Conservation (phyloP, 2,888 invertebrate genomes). For the Oxycera nigricornis region DNA sequence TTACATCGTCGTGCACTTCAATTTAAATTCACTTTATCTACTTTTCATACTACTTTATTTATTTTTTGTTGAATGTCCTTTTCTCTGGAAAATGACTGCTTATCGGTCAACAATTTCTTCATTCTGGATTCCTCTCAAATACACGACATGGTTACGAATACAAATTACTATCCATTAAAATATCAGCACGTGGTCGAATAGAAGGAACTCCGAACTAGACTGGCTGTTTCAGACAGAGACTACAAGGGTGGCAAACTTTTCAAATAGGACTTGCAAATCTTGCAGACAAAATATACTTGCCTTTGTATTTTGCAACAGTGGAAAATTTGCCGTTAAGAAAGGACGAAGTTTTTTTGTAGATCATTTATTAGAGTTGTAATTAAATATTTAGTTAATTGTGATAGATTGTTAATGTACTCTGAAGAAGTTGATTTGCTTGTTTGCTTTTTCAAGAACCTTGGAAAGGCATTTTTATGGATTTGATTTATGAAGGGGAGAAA, state of each 20-base stretch:
- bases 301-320: not conserved
- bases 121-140: constrained; percentile 9
- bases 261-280: not conserved
- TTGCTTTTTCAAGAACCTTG: not conserved
- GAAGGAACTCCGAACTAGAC: not conserved
- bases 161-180: constrained; percentile 22
- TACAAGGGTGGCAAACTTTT: not conserved
- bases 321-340: not conserved
- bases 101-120: constrained; percentile 13
- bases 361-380: not conserved
- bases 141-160: not conserved
- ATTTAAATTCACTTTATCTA: constrained; percentile 12
- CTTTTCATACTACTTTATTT: not conserved
- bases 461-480: too few species aligned
- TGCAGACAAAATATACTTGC: not conserved
- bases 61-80: not conserved
- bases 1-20: too few species aligned
- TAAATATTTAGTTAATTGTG: not conserved
- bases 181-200: not conserved
- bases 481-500: too few species aligned
- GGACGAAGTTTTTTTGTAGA: not conserved
- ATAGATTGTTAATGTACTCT: not conserved
- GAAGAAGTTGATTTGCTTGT: not conserved
- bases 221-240: not conserved
- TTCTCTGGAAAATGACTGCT: constrained; percentile 3